Base-by-base conservation (phyloP, 1,140 invertebrate genomes). In the Ceratina japonica region DNA sequence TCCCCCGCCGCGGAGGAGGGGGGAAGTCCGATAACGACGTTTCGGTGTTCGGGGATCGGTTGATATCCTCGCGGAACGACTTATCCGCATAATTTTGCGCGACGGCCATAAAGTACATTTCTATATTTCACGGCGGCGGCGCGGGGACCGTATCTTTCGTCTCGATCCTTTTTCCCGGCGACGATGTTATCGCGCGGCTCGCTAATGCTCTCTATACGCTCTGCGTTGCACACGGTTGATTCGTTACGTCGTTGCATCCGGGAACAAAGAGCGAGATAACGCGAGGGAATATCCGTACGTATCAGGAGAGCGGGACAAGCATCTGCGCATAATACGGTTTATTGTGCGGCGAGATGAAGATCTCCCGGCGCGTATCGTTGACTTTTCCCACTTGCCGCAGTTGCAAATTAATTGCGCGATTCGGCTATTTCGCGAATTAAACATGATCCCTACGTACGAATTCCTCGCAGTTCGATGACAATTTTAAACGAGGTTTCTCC, bases 301-400 rank as follows among this genome's bases (percentile, higher is more conserved):
- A 83, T 70, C 66, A 68, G 27, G 59, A n/a, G 61, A 24, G 22
- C 18, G 61, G 64, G 37, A 52, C 69, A 62, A 65, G 61, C 49
- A 62, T 44, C 5, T 37, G 58, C 71, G 78, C 24, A 54, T 75
- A 80, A 84, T 72, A 59, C 63, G 78, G 63, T 84, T 84, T 76
- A 81, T 84, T 62, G 69, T 59, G 24, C 44, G 0, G 54, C 51
- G 49, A 79, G 31, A 64, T 27, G 77, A 51, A 22, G 44, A 61
- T 61, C 27, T 51, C 65, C 12, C 24, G n/a, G 27, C 27, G 4
- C 4, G 27, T 31, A 31, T 69, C 44, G 27, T 78, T 51, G 56
- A 68, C 51, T 68, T 15, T 76, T 54, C 13, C 62, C 37, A 10
- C 5, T 66, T 56, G 37, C 31, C 22, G 31, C n/a, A 16, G 3